These are phyloP conservation scores for Lagopus leucura DNA, from an alignment of 2,113 vertebrate species.

Conservation along the genomic window DNA sequence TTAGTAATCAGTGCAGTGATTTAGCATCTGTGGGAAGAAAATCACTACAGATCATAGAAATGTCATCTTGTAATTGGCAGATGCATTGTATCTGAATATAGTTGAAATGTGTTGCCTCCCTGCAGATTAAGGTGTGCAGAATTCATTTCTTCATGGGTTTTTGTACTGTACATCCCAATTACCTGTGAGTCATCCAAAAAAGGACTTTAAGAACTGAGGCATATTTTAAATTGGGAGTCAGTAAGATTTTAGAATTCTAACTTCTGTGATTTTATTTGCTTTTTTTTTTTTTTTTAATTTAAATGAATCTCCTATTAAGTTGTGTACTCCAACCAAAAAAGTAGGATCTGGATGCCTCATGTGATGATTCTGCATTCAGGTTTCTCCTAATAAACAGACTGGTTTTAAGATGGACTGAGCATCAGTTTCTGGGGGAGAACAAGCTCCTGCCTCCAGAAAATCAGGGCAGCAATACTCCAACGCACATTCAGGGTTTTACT, in stretches of 20 bases:
- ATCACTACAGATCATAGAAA: neutral
- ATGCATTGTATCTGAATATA: neutral
- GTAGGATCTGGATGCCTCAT: neutral
- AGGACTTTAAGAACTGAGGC: neutral
- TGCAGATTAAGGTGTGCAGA: neutral
- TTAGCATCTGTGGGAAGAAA: neutral
- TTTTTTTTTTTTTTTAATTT: neutral
- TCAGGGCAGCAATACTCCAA: neutral
- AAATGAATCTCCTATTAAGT: neutral
- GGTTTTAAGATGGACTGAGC: neutral
- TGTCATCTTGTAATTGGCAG: neutral
- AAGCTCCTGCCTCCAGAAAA: slow-evolving; percentile 20
- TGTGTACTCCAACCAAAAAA: neutral
- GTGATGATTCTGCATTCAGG: neutral
- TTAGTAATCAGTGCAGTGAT: neutral
- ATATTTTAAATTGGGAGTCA: neutral
- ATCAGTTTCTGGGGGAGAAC: neutral
- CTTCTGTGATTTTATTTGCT: neutral
- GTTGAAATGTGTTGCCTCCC: neutral
- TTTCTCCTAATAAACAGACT: neutral
- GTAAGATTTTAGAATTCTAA: neutral
- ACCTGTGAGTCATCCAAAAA: slow-evolving; percentile 24
- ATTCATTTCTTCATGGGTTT: neutral
- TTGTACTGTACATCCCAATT: neutral
- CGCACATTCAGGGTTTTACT: neutral